A percentile compares a stretch with the other conserved stretches of the same genome.
Conservation (phyloP, 2,797 vertebrate genomes). For the Crenichthys baileyi region DNA sequence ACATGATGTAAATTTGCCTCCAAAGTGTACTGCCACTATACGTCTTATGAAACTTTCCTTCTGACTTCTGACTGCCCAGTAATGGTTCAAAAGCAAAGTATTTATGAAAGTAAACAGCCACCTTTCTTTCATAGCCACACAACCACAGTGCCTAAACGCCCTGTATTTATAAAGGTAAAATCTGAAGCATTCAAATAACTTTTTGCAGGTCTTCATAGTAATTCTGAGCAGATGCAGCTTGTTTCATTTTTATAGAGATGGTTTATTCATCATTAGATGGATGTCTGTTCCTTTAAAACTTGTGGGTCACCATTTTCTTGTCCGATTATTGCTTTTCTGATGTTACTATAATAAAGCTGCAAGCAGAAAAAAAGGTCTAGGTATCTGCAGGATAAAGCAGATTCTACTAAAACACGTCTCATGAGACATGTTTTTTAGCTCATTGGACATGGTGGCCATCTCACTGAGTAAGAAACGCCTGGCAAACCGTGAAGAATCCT, state of each 20-base stretch:
- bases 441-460: neutral
- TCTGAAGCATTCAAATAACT: neutral
- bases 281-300: conserved; percentile 2
- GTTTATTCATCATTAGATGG: conserved; percentile 8
- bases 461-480: neutral
- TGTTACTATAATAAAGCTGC: conserved; percentile 1
- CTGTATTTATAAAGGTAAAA: neutral
- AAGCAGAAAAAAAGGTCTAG: neutral
- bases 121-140: neutral
- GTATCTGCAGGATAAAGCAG: neutral
- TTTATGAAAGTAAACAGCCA: neutral
- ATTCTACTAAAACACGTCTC: neutral
- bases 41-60: neutral
- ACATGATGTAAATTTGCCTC: conserved; percentile 1
- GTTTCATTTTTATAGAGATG: neutral
- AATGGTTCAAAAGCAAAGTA: neutral
- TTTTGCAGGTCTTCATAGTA: neutral
- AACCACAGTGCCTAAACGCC: neutral
- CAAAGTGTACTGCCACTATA: neutral
- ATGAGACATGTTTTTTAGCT: neutral
- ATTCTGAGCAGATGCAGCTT: neutral
- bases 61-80: neutral
- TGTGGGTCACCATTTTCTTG: neutral
- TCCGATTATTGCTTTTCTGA: conserved; percentile 1
- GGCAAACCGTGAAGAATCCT: neutral